phyloP scores from a whole-genome alignment of 2,113 vertebrate genomes.

The Rallus limicola region DNA sequence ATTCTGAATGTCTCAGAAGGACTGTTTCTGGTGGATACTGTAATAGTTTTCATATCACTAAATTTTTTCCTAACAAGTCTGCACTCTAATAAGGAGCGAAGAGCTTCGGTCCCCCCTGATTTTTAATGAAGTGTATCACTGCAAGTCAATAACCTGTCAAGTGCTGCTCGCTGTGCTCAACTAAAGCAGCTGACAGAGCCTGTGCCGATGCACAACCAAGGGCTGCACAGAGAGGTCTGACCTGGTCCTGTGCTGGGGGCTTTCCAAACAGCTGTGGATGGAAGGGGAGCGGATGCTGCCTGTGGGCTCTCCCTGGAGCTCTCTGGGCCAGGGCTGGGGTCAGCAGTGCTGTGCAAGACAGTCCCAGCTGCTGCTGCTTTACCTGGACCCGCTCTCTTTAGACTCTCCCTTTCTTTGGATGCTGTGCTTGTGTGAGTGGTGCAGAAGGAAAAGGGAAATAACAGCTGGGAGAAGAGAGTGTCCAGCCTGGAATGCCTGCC shows the following conservation, averaged over 20 bases:
- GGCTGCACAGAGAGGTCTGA: background rate
- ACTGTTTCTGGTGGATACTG: background rate
- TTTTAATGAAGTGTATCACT: slow-evolving; percentile 21
- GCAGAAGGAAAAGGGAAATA: background rate
- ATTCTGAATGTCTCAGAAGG: slow-evolving; percentile 11
- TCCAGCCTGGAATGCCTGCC: background rate
- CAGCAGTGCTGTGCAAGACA: background rate
- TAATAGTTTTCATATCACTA: slow-evolving; percentile 4
- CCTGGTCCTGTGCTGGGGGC: background rate
- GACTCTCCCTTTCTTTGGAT: too few species aligned
- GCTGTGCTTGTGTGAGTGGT: rapidly evolving
- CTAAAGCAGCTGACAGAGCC: background rate
- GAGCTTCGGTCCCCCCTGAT: background rate
- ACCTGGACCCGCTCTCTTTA: rapidly evolving
- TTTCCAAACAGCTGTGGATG: rapidly evolving
- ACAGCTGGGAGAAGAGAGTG: background rate
- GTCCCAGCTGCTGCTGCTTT: rapidly evolving
- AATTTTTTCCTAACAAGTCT: slow-evolving; percentile 14
- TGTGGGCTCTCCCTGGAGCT: background rate
- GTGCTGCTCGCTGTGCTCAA: background rate
- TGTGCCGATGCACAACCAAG: background rate
- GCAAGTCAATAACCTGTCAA: slow-evolving; percentile 28
- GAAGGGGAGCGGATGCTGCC: background rate
- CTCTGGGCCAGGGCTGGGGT: background rate
- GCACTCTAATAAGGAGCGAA: background rate